These are phyloP conservation scores for Lerista edwardsae DNA, from an alignment of 2,797 vertebrate genomes.

Conservation along the genomic window DNA sequence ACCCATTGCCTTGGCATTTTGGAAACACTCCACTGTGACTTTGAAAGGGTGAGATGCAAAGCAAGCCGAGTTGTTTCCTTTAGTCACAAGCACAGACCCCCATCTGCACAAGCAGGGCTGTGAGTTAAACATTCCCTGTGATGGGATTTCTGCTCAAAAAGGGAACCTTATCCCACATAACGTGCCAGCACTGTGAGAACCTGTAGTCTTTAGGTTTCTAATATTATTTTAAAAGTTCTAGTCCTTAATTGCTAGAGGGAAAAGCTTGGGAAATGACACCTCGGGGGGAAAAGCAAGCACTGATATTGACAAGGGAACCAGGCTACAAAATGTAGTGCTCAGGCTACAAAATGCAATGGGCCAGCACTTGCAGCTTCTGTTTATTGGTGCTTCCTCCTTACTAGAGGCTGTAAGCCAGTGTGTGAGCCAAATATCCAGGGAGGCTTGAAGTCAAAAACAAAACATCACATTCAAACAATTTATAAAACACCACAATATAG, in stretches of 20 bases:
- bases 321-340: neutral
- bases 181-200: no score
- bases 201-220: no score
- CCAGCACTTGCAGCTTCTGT: no score
- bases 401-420: no score
- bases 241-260: neutral
- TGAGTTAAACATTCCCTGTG: neutral
- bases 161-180: neutral
- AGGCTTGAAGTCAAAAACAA: no score
- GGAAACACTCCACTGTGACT: neutral
- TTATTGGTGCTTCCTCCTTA: no score
- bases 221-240: neutral
- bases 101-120: neutral
- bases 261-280: neutral
- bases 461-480: neutral
- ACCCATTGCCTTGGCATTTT: neutral
- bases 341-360: no score
- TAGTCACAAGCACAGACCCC: neutral
- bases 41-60: neutral
- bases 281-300: no score
- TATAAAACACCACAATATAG: neutral
- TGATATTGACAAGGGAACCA: neutral
- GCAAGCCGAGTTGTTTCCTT: neutral
- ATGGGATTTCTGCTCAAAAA: neutral
- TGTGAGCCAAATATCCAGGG: no score